Evolutionary conservation across 2,113 vertebrate genomes (phyloP).

Genomic region (Cyprinodon brontotheroides): DNA sequence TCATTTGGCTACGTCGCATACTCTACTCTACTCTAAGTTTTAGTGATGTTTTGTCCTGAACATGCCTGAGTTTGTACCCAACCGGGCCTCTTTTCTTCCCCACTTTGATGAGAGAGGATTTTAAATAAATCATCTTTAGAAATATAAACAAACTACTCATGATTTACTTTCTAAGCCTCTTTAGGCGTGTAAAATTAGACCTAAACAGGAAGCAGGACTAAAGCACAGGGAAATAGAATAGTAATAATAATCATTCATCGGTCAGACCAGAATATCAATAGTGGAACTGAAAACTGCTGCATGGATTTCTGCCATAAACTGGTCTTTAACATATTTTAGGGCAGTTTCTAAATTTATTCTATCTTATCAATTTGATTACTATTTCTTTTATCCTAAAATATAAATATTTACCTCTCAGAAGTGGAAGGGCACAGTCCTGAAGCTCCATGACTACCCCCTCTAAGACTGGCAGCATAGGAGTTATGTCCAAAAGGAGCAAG

Average conservation of each 20-base stretch:
- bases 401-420: conserved; percentile 85
- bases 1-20: too few relatives aligned
- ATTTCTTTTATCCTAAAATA: background rate
- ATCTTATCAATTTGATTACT: background rate
- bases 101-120: background rate
- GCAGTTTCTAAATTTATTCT: background rate
- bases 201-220: too few relatives aligned
- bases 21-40: too few relatives aligned
- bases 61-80: too few relatives aligned
- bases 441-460: conserved; percentile 97
- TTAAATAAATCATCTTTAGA: too few relatives aligned
- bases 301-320: background rate
- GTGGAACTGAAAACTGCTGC: too few relatives aligned
- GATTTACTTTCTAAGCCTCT: too few relatives aligned
- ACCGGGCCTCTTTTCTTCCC: too few relatives aligned
- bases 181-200: too few relatives aligned
- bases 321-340: background rate
- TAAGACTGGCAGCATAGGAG: conserved; percentile 92
- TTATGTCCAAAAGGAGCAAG: conserved; percentile 92
- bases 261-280: background rate
- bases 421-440: conserved; percentile 93
- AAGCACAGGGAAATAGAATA: too few relatives aligned
- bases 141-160: too few relatives aligned
- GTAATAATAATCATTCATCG: too few relatives aligned
- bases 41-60: background rate